Base-by-base conservation (phyloP, 2,113 vertebrate genomes). In the Donacobius atricapilla region DNA sequence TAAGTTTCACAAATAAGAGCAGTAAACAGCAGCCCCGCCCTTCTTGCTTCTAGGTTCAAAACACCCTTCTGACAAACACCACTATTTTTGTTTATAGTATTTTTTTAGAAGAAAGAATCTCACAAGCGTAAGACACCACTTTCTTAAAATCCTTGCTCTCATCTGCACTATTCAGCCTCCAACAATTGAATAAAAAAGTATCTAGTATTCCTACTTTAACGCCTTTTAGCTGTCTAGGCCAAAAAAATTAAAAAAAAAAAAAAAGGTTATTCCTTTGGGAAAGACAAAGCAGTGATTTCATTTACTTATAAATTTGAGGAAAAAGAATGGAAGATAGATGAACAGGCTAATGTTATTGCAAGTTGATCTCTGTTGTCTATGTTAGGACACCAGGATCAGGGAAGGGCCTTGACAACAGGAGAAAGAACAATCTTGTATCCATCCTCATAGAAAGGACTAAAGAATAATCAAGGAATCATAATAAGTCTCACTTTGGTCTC, bases 121-220 rank as follows among this genome's bases (percentile, higher is more conserved):
- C 19, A 50, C 0, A 5, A 86, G 16, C 2, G 4, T 51, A 31
- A 81, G 33, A 35, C 15, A 66, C 1, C 0, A 2, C 77, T 76
- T 75, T 58, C 27, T 47, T 57, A 70, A 87, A 89, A 71, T 60
- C 22, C 27, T 91, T 15, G 9, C 7, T 60, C 28, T 57, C 10
- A 65, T 56, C 28, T 61, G 15, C 16, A 39, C 10, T 70, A 7
- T 80, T 72, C 4, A 11, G 24, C 7, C 47, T 77, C 16, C 31
- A 65, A 27, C 2, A 61, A 9, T 2, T 50, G 42, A 73, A 79
- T 42, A 30, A 65, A 85, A 86, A 84, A n/a, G 3, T 6, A 77
- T 18, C 4, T 11, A 58, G 8, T 50, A 69, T 40, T 89, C 21
- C 18, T 65, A 60, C 19, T 33, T 39, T 77, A 86, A 76, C 4